Evolutionary conservation across 2,888 invertebrate species (phyloP), one percentile per base, ranked within the genome.

Genomic region (Melieria picta): DNA sequence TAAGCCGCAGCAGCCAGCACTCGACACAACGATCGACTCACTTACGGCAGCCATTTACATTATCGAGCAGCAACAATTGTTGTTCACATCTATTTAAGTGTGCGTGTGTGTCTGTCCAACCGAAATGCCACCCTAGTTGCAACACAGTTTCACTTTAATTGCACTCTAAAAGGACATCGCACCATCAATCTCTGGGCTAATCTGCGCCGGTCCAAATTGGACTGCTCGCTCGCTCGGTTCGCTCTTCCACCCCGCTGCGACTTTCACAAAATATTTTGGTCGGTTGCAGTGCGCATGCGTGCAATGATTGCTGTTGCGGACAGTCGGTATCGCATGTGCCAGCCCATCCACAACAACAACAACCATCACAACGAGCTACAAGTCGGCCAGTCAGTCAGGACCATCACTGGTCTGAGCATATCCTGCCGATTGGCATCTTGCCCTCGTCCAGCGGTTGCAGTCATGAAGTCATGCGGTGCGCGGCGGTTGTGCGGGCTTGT

Each of bases 261-360:
- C 84, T 84, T 84, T 84, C 84, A 84, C 84, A 85, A 84, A 84
- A 84, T 85, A 85, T 84, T 84, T 85, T 85, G 84, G 84, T 84
- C 81, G 82, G 81, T 83, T 82, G 79, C 83, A 81, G 81, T 71
- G 69, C 57, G 68, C 60, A 68, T 68, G 55, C 69, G 64, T 60
- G 71, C 69, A 78, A 76, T 79, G 77, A 80, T 80, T 79, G 71
- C 77, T 75, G 77, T 76, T 77, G 74, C 76, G 76, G 75, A 80
- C 79, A 75, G 76, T 78, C 78, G 79, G 81, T 81, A 79, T 76
- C 76, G 46, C 13, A n/a, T 5, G 52, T 16, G 55, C 55, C 9
- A 45, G 55, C 43, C n/a, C 47, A 62, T 13, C 16, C n/a, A 43
- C 68, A 68, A 16, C 55, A 62, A 43, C 10, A 52, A 13, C 9